Evolutionary conservation across 2,797 vertebrate species (phyloP), one percentile per base, ranked within the genome.

Genomic region (Alca torda): DNA sequence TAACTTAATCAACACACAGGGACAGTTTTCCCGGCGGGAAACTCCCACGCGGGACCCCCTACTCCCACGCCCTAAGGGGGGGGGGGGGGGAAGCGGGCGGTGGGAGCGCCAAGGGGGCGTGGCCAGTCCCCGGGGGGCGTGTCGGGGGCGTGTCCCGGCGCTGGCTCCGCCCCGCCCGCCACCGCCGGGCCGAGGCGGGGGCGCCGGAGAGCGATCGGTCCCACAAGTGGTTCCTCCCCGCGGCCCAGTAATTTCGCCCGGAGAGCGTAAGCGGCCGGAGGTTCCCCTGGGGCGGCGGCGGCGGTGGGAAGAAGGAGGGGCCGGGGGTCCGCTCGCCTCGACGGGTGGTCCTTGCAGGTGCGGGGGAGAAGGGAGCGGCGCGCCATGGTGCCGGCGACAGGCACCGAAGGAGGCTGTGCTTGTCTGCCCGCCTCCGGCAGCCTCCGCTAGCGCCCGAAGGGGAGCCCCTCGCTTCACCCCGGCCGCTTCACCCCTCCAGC

Each of bases 301-400:
- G 64, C 20, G 61, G 33, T 9, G 60, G 64, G 35, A 60, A 60
- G 61, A 64, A 31, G 61, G 18, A 60, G 24, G 23, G 61, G 31
- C 25, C 2, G 46, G 35, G 31, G 60, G 23, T 77, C 16, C 30
- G 9, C 57, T 56, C 30, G 53, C 53, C 31, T 53, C 10, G 24
- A 31, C 8, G 50, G 33, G 50, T 13, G 30, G 79, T 53, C 28
- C 60, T 35, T 15, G 77, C 79, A 76, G 88, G 90, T 70, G 88
- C 75, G 60, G 72, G 67, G 69, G 81, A 87, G 84, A 74, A 67
- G 63, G 46, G 45, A 84, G 89, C 65, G 75, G 87, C 67, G 72
- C 87, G 95, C 59, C 48, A 95, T 96, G 96, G 88, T 95, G 95
- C 84, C 10, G 28, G 76, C n/a, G 78, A 93, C 69, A 9, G 76